phyloP scores from a whole-genome alignment of 2,797 vertebrate species.

The Chaetophractus vellerosus region DNA sequence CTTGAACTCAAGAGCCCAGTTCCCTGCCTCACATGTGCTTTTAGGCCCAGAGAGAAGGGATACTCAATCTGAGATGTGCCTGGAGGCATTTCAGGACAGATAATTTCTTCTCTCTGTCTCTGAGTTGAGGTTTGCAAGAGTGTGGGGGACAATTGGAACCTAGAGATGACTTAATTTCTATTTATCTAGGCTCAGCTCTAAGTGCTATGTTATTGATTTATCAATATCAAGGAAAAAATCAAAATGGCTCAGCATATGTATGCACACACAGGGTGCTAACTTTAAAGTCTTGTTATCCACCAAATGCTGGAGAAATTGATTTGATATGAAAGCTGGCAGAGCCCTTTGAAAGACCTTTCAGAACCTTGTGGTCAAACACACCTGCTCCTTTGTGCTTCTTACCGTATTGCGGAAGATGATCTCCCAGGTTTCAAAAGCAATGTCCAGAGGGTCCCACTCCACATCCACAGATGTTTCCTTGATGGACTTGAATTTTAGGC shows the following conservation, averaged over 20 bases:
- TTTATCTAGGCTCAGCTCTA: background rate
- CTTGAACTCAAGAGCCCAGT: background rate
- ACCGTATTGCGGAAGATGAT: slow-evolving; percentile 97
- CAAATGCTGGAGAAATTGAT: background rate
- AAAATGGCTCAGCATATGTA: background rate
- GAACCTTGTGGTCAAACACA: accelerated
- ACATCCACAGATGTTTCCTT: slow-evolving; percentile 97
- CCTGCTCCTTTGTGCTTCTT: slow-evolving; percentile 79
- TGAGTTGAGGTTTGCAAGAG: slow-evolving; percentile 16
- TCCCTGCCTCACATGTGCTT: background rate
- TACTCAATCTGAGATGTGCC: background rate
- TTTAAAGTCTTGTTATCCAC: background rate
- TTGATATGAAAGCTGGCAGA: background rate
- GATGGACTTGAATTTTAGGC: slow-evolving; percentile 97
- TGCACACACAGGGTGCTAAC: background rate
- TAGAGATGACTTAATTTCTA: background rate
- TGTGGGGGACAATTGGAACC: background rate
- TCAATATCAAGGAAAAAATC: background rate
- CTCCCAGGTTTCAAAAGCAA: slow-evolving; percentile 98
- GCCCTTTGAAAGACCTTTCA: background rate
- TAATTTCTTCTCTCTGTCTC: background rate
- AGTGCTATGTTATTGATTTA: background rate
- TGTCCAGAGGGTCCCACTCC: slow-evolving; percentile 97
- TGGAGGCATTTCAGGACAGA: background rate
- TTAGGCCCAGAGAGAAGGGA: background rate